phyloP scores from a whole-genome alignment of 2,888 invertebrate genomes.

The Lordiphosa fenestrarum region DNA sequence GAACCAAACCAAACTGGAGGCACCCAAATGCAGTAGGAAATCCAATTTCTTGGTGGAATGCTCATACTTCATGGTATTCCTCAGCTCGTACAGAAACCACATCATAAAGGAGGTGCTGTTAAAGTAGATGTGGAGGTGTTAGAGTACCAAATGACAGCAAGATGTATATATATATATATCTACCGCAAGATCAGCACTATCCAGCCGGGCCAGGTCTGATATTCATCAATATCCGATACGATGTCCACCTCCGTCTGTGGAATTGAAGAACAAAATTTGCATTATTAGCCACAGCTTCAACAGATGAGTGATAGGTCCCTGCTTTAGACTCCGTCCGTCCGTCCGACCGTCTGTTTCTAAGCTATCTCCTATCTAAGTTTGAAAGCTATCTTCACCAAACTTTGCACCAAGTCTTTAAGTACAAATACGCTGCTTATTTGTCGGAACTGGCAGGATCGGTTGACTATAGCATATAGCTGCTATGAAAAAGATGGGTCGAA shows the following conservation, averaged over 20 bases:
- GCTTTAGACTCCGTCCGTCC: no score
- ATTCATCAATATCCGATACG: constrained; percentile 97
- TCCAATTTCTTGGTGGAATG: constrained; percentile 91
- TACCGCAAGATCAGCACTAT: constrained; percentile 89
- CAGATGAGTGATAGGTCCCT: no score
- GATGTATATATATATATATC: constrained; percentile 27
- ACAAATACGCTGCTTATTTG: no score
- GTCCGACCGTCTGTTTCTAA: no score
- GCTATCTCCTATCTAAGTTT: no score
- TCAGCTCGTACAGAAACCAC: constrained; percentile 90
- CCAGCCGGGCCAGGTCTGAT: constrained; percentile 99
- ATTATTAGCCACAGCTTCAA: no score
- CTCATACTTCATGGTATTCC: constrained; percentile 90
- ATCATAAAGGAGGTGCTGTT: constrained; percentile 88
- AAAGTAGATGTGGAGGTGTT: background rate
- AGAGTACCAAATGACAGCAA: no score
- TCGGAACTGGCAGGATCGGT: no score
- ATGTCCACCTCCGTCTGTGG: constrained; percentile 96
- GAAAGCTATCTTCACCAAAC: no score
- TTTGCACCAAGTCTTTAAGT: no score
- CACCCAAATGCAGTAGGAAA: constrained; percentile 97
- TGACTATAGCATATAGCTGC: no score
- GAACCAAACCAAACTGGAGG: constrained; percentile 98
- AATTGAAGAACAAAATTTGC: constrained; percentile 14
- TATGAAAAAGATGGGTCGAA: no score